phyloP scores from a whole-genome alignment of 2,113 vertebrate genomes.

The Percopsis transmontana region DNA sequence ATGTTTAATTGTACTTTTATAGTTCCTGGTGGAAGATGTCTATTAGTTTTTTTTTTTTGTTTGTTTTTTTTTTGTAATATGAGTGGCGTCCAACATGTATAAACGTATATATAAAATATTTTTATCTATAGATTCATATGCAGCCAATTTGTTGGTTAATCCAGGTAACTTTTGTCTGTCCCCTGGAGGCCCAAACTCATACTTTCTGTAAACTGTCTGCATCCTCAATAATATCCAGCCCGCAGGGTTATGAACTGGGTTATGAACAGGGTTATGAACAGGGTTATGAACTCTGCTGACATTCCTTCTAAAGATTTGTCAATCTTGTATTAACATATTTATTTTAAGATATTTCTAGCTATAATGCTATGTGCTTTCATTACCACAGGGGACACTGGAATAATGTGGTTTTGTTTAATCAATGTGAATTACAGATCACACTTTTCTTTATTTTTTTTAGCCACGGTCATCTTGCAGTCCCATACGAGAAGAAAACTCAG shows the following conservation, averaged over 20 bases:
- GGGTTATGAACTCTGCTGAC: not conserved
- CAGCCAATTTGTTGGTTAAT: not conserved
- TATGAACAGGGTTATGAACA: too few species aligned
- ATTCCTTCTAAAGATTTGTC: not conserved
- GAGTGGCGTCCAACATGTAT: not conserved
- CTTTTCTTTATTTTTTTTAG: too few species aligned
- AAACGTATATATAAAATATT: not conserved
- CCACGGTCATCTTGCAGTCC: too few species aligned
- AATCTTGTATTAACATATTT: not conserved
- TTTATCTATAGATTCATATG: not conserved
- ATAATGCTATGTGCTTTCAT: not conserved
- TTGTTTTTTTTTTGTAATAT: too few species aligned
- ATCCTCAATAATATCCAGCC: not conserved
- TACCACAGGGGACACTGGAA: not conserved
- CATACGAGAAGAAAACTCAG: too few species aligned
- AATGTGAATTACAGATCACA: not conserved
- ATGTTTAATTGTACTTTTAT: not conserved
- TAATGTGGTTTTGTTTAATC: not conserved
- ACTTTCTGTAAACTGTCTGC: not conserved
- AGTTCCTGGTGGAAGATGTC: not conserved
- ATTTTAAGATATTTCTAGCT: constrained; percentile 7
- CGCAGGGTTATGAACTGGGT: too few species aligned
- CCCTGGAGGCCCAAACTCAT: not conserved
- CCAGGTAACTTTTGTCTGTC: not conserved
- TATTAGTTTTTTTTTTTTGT: too few species aligned